phyloP scores from a whole-genome alignment of 2,888 invertebrate genomes.

The Himalopsyche tibetana region DNA sequence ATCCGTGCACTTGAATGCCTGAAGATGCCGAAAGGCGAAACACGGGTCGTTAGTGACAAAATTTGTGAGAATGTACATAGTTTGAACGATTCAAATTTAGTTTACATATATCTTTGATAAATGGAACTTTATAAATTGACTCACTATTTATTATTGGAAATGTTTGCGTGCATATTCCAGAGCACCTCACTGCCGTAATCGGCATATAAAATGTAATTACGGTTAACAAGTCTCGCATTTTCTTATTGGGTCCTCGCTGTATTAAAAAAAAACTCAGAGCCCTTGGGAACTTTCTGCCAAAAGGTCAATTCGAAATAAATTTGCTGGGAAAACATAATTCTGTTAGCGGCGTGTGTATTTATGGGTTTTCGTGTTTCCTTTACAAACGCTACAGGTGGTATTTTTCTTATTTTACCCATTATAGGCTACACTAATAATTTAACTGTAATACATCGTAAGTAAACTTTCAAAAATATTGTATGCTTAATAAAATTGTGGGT shows the following conservation, averaged over 20 bases:
- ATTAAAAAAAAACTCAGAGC: not conserved
- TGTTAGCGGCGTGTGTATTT: not conserved
- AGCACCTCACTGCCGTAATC: not conserved
- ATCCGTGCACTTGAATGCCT: too few relatives aligned
- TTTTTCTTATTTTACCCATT: not conserved
- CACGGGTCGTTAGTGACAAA: too few relatives aligned
- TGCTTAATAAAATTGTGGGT: too few relatives aligned
- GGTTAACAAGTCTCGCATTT: slow-evolving; percentile 1
- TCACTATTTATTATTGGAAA: too few relatives aligned
- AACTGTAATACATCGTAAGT: too few relatives aligned
- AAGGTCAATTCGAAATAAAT: slow-evolving; percentile 37
- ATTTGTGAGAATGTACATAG: too few relatives aligned
- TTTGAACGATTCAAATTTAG: too few relatives aligned
- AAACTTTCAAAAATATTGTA: too few relatives aligned
- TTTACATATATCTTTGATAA: too few relatives aligned
- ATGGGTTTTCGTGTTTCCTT: slow-evolving; percentile 10
- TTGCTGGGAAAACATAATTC: slow-evolving; percentile 12
- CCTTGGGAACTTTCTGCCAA: slow-evolving; percentile 36
- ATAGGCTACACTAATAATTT: too few relatives aligned
- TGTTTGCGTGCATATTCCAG: not conserved
- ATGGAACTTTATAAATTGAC: too few relatives aligned
- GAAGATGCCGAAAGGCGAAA: too few relatives aligned
- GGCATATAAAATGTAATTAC: slow-evolving; percentile 8
- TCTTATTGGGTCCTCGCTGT: not conserved
- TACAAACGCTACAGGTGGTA: not conserved